Conservation (phyloP, 2,113 vertebrate species). For the Chionis minor region DNA sequence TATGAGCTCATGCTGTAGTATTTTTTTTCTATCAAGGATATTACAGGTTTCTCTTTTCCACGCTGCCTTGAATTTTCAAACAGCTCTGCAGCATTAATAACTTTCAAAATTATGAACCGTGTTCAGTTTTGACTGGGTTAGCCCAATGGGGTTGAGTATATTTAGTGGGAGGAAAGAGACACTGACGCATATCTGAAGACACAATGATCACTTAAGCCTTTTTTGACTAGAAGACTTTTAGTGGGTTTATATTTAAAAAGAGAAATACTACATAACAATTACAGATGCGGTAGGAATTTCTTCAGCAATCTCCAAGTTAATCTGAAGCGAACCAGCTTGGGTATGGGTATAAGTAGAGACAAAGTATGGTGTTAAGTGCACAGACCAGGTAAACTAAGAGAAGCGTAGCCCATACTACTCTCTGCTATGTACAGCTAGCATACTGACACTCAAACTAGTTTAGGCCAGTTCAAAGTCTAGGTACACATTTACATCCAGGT, state of each 20-base stretch:
- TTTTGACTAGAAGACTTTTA: not conserved
- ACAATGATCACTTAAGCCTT: not conserved
- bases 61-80: not conserved
- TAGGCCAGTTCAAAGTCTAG: not conserved
- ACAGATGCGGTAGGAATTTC: not conserved
- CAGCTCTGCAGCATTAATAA: not conserved
- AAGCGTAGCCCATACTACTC: not conserved
- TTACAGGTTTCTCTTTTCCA: not conserved
- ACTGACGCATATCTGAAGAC: not conserved
- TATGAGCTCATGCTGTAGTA: not conserved
- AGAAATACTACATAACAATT: not conserved
- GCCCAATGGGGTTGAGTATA: not conserved
- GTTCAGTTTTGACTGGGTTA: not conserved
- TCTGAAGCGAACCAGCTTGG: not conserved
- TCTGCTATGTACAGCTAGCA: not conserved
- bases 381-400: not conserved
- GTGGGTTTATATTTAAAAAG: not conserved
- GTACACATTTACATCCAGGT: not conserved
- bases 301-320: not conserved
- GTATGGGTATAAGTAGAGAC: fast-evolving
- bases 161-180: not conserved
- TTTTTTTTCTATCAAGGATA: not conserved
- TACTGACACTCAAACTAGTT: not conserved
- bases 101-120: not conserved
- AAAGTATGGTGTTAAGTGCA: not conserved